Percentiles rank a stretch among this genome's conserved stretches.
Evolutionary conservation across 1,140 invertebrate genomes (phyloP).

Genomic region (Acromyrmex heyeri): DNA sequence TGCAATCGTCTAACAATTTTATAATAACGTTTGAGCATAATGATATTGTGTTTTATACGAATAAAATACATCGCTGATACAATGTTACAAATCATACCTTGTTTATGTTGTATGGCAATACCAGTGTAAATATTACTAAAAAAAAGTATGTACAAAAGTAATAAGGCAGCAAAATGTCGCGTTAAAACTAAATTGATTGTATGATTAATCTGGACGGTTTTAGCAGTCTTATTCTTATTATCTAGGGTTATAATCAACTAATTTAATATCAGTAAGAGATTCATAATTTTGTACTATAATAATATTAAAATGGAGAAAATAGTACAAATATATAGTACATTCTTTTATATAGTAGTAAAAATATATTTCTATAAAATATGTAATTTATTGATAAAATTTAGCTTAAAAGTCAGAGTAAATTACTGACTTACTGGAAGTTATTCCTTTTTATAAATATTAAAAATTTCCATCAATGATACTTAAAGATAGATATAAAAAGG

Average conservation of each 20-base stretch:
- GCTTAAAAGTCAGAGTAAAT: conserved; percentile 22
- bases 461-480: conserved; percentile 20
- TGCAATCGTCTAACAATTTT: conserved; percentile 30
- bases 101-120: conserved; percentile 11
- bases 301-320: conserved; percentile 53
- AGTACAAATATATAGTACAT: conserved; percentile 35
- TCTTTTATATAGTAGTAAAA: conserved; percentile 60
- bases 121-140: conserved; percentile 19
- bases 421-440: conserved; percentile 38
- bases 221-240: conserved; percentile 67
- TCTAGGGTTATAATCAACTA: conserved; percentile 30
- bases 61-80: neutral
- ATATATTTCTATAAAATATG: conserved; percentile 69
- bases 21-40: conserved; percentile 35
- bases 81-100: neutral
- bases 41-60: conserved; percentile 37
- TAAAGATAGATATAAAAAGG: conserved; percentile 55
- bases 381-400: conserved; percentile 30
- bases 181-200: conserved; percentile 59
- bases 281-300: conserved; percentile 66
- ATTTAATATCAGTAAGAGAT: conserved; percentile 16
- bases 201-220: conserved; percentile 68
- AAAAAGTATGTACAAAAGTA: conserved; percentile 67
- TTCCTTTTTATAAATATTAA: conserved; percentile 31
- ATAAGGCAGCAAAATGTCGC: conserved; percentile 44